Base-by-base conservation (phyloP, 1,140 invertebrate genomes). In the Trinorchestia longiramus region DNA sequence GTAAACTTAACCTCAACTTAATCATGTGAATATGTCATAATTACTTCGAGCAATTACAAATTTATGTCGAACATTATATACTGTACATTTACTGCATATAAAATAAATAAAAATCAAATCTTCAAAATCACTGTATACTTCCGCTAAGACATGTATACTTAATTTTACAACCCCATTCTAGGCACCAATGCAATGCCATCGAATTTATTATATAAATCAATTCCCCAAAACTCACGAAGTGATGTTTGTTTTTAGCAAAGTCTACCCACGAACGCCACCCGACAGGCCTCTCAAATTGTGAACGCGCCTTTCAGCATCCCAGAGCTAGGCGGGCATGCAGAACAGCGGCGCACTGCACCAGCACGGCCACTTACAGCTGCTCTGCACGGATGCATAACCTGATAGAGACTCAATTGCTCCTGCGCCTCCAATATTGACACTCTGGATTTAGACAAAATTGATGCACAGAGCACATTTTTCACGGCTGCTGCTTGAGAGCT, bases 361-460 rank as follows among this genome's bases (percentile, higher is more conserved):
- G 15, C 62, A 28, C 62, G 3, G 62, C 62, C 62, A 42, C 88
- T 90, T 90, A 42, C 4, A 43, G 41, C 36, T 43, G 41, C 88
- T 4, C 88, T 4, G 88, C 88, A 90, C 88, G 88, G 43, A 42
- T 90, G 88, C 88, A 42, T 90, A 90, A 90, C 88, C 88, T 42
- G 88, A 90, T 90, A 90, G 88, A 90, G 28, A 90, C 88, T 90
- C 88, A 90, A 90, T 90, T 90, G 88, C 43, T 90, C 88, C 43
- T 15, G 43, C 41, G 88, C 88, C 88, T 90, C 88, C 88, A 90
- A 90, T 90, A 90, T 90, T 90, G 88, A 90, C 88, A 90, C 88
- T 90, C 88, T 90, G 43, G 88, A 90, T 90, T 90, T 90, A 90
- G 88, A 42, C 88, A 42, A 90, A 90, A 90, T 90, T 90, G 88